phyloP scores from a whole-genome alignment of 2,113 vertebrate species.

The Pollimyrus isidori region DNA sequence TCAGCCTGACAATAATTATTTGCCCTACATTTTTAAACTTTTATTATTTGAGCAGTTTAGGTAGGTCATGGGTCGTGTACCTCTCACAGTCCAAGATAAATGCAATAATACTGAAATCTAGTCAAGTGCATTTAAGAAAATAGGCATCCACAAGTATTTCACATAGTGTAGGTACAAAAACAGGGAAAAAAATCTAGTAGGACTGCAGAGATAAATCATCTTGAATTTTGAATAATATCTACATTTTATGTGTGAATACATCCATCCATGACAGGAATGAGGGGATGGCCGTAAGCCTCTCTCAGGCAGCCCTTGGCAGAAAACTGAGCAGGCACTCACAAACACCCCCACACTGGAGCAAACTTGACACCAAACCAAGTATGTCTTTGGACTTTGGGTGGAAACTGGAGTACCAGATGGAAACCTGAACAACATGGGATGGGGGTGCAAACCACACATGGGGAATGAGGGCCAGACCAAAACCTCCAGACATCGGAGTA shows the following conservation, averaged over 20 bases:
- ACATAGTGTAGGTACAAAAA: background rate
- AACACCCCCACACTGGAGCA: background rate
- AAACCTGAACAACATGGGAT: background rate
- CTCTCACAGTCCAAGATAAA: background rate
- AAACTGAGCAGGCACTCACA: background rate
- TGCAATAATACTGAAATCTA: background rate
- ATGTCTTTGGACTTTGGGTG: background rate
- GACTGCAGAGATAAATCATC: background rate
- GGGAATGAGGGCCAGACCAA: background rate
- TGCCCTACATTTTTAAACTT: background rate
- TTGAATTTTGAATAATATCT: background rate
- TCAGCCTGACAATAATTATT: background rate
- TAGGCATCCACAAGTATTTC: background rate
- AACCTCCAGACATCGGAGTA: background rate
- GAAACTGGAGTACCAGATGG: background rate
- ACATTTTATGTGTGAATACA: background rate
- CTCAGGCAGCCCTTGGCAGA: background rate
- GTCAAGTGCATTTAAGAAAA: background rate
- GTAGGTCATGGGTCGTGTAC: background rate
- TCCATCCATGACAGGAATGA: background rate
- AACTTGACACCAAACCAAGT: background rate
- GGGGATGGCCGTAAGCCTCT: background rate
- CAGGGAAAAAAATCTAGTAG: background rate
- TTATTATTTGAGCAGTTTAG: background rate
- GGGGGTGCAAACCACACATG: background rate